These are phyloP conservation scores for Leptopilina clavipes DNA, from an alignment of 1,140 invertebrate genomes.

Conservation along the genomic window DNA sequence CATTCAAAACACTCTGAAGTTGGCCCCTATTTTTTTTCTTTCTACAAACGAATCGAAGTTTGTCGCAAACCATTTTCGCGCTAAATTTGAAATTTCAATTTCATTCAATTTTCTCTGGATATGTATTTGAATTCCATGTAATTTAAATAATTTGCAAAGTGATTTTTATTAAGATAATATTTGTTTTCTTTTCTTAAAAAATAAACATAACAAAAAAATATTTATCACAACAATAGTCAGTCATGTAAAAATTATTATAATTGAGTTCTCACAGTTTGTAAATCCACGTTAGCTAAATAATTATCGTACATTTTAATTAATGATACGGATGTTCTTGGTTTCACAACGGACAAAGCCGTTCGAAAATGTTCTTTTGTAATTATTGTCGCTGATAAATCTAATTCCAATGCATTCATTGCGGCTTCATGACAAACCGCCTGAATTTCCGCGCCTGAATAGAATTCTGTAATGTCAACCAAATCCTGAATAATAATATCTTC, in stretches of 20 bases:
- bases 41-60: neutral
- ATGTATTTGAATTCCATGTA: too few relatives aligned
- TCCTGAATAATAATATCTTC: conserved; percentile 78
- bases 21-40: too few relatives aligned
- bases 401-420: conserved; percentile 85
- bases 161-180: too few relatives aligned
- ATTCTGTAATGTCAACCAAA: conserved; percentile 81
- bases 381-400: conserved; percentile 78
- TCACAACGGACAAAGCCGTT: conserved; percentile 80
- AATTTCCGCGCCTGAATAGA: conserved; percentile 93
- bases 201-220: conserved; percentile 25
- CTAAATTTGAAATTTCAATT: neutral
- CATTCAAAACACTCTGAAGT: too few relatives aligned
- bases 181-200: neutral
- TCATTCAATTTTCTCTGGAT: neutral
- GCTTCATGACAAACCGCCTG: conserved; percentile 91
- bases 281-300: conserved; percentile 63
- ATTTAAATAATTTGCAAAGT: too few relatives aligned
- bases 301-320: conserved; percentile 83
- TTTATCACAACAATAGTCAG: conserved; percentile 20
- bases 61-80: neutral
- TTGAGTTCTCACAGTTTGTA: neutral
- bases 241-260: neutral
- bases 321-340: conserved; percentile 81
- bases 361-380: conserved; percentile 81